Evolutionary conservation across 2,797 vertebrate species (phyloP), one percentile per base, ranked within the genome.

Genomic region (Sparidentex hasta): DNA sequence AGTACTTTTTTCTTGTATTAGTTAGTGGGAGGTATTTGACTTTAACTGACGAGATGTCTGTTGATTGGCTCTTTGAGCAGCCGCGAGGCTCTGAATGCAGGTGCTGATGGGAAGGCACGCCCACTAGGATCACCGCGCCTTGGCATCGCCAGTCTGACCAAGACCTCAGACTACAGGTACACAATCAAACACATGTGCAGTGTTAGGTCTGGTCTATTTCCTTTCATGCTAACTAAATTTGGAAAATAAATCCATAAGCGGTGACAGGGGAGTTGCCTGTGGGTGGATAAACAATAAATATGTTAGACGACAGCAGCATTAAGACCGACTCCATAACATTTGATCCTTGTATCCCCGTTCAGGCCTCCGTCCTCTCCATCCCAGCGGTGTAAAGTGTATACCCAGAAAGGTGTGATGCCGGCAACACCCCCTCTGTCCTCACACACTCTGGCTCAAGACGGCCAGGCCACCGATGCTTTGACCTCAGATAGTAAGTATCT

Each of bases 401-500:
- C 98, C 8, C 98, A 99, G 93, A 99, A 99, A 86, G 96, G 97
- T 7, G 96, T 99, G 46, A 88, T 98, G 87, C 98, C 97, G 0
- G 93, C 95, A 61, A 95, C 96, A 0, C 93, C 96, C 0, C 95
- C 97, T 0, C 90, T 94, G 23, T 95, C 95, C 52, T 95, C 94
- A 44, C 94, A 96, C 59, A 88, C 95, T 43, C 74, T 95, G 76
- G 94, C 90, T 88, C 97, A 96, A 81, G 96, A 97, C 3, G 51
- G 87, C 76, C 91, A 93, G 75, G 46, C 77, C 13, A 64, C 78
- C 52, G 94, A 94, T 0, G 70, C 87, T 43, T 43, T 93, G 63
- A 92, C 90, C 23, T 93, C 92, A 73, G 93, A 94, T 83, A 94
- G 93, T 94, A 92, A 18, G 92, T 17, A 43, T 58, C 61, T 55